Conservation (phyloP, 2,888 invertebrate genomes). For the Lasiommata megera region DNA sequence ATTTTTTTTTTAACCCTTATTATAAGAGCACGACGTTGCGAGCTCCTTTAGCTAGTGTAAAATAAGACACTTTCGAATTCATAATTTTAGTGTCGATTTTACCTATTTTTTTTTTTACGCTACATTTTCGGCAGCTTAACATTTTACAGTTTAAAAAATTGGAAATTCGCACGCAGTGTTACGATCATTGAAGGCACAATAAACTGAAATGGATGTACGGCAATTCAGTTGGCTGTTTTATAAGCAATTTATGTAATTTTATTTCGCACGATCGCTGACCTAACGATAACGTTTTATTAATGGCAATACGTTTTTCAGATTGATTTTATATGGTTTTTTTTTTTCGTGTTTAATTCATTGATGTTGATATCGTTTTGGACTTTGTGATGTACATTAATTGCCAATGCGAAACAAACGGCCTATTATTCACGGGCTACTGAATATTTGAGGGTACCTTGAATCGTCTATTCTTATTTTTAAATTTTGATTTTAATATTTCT, state of each 20-base stretch:
- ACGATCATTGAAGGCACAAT: constrained; percentile 34
- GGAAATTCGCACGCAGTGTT: constrained; percentile 5
- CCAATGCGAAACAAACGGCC: no score
- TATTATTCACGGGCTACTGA: no score
- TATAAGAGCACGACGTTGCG: no score
- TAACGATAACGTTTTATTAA: constrained; percentile 21
- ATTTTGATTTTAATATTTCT: no score
- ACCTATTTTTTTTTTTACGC: not conserved
- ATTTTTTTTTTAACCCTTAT: no score
- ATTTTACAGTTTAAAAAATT: constrained; percentile 1
- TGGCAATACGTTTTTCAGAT: constrained; percentile 20
- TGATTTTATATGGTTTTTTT: constrained; percentile 16
- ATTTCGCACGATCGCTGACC: constrained; percentile 33
- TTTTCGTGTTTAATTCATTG: constrained; percentile 14
- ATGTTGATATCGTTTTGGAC: constrained; percentile 1
- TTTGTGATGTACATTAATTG: constrained; percentile 1
- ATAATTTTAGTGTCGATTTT: no score
- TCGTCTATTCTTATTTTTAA: no score
- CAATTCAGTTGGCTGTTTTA: constrained; percentile 31
- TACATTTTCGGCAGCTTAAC: not conserved
- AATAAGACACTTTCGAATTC: no score
- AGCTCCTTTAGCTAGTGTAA: no score
- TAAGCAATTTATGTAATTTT: constrained; percentile 39
- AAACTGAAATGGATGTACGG: constrained; percentile 35
- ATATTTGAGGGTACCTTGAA: no score